These are phyloP conservation scores for Poeciliopsis turrubarensis DNA, from an alignment of 2,113 vertebrate genomes.

Conservation along the genomic window DNA sequence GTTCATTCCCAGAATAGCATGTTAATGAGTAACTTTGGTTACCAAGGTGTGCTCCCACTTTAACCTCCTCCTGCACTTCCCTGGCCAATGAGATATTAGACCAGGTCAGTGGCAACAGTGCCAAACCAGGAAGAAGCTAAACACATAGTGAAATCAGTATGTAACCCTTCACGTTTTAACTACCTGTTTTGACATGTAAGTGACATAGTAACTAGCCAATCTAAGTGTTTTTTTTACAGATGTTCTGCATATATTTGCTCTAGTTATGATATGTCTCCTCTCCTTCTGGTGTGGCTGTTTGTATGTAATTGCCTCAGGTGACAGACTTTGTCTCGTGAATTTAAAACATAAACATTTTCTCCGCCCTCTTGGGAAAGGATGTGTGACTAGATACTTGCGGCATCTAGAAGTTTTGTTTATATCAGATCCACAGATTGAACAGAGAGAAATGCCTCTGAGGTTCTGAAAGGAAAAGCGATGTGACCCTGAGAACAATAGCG, in stretches of 20 bases:
- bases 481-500: conserved; percentile 80
- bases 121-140: conserved; percentile 52
- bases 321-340: conserved; percentile 35
- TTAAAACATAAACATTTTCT: conserved; percentile 3
- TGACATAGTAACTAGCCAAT: background rate
- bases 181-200: background rate
- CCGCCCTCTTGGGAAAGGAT: conserved; percentile 22
- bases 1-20: conserved; percentile 49
- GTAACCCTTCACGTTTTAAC: background rate
- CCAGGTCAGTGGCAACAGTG: conserved; percentile 8
- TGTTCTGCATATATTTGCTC: background rate
- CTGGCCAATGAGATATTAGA: conserved; percentile 53
- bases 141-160: conserved; percentile 5
- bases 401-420: conserved; percentile 54
- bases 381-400: conserved; percentile 44
- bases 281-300: background rate
- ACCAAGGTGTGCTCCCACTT: conserved; percentile 59
- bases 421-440: conserved; percentile 45
- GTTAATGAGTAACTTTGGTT: conserved; percentile 81
- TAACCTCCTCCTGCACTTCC: conserved; percentile 27
- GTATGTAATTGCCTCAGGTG: background rate
- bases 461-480: conserved; percentile 68
- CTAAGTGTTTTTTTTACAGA: conserved; percentile 5
- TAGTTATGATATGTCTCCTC: background rate
- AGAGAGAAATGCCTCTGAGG: conserved; percentile 51